Conservation (phyloP, 2,888 invertebrate genomes). For the Reticulitermes lucifugus region DNA sequence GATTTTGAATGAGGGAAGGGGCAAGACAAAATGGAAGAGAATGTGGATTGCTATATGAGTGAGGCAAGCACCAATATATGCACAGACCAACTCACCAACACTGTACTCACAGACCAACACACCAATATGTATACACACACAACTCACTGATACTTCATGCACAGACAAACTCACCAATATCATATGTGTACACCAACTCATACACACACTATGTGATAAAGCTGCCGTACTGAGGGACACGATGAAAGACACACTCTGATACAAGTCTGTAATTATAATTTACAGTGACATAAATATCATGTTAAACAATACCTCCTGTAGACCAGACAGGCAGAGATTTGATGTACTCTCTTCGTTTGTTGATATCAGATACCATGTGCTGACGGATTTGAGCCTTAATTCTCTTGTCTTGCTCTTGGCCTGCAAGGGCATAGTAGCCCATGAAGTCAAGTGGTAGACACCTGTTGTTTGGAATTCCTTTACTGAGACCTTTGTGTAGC, state of each 20-base stretch:
- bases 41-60: too few species aligned
- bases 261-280: too few species aligned
- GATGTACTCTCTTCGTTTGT: slow-evolving; percentile 90
- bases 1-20: neutral
- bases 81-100: too few species aligned
- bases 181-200: too few species aligned
- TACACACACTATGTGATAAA: too few species aligned
- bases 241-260: too few species aligned
- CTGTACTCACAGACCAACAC: too few species aligned
- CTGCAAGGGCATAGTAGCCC: slow-evolving; percentile 93
- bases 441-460: slow-evolving; percentile 96
- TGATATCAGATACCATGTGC: slow-evolving; percentile 89
- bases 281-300: too few species aligned
- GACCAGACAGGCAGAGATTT: slow-evolving; percentile 83
- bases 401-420: slow-evolving; percentile 87
- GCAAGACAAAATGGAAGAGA: neutral
- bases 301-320: slow-evolving; percentile 63
- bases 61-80: too few species aligned
- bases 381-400: slow-evolving; percentile 76
- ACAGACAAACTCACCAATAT: too few species aligned
- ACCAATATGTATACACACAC: neutral
- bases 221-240: too few species aligned
- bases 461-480: slow-evolving; percentile 88
- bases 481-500: slow-evolving; percentile 87
- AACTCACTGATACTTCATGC: too few species aligned